Evolutionary conservation across 2,113 vertebrate genomes (phyloP).

Genomic region (Esox niger): DNA sequence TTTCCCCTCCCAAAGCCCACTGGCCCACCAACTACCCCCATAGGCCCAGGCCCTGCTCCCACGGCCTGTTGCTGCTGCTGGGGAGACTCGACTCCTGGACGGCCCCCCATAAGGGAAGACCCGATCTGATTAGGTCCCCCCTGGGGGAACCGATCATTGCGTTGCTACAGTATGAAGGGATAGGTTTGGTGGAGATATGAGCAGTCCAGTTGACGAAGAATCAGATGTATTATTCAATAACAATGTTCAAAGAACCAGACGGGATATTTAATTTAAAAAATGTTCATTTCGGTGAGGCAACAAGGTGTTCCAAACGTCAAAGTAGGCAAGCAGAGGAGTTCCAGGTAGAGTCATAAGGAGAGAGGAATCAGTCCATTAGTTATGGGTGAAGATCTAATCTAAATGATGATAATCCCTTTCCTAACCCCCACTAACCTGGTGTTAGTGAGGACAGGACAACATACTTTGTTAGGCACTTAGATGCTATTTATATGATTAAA

Average conservation of each 20-base stretch:
- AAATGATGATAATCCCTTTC: not conserved
- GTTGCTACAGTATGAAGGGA: slow-evolving; percentile 67
- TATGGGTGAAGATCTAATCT: slow-evolving; percentile 36
- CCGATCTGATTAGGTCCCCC: slow-evolving; percentile 83
- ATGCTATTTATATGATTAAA: no score
- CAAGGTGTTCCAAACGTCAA: slow-evolving; percentile 70
- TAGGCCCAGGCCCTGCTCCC: slow-evolving; percentile 45
- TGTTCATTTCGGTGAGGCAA: slow-evolving; percentile 17
- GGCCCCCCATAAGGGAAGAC: slow-evolving; percentile 79
- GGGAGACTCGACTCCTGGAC: slow-evolving; percentile 86
- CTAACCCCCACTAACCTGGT: not conserved
- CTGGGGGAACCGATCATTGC: slow-evolving; percentile 88
- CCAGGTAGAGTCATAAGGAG: slow-evolving; percentile 68
- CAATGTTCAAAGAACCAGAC: not conserved
- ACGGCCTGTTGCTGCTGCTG: slow-evolving; percentile 59
- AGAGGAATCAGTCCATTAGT: slow-evolving; percentile 89
- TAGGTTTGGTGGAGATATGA: slow-evolving; percentile 36
- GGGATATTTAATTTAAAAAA: slow-evolving; percentile 1
- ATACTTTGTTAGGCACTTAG: not conserved
- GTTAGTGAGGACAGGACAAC: not conserved
- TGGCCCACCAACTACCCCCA: slow-evolving; percentile 75
- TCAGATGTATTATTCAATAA: slow-evolving; percentile 57
- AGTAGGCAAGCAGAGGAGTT: slow-evolving; percentile 42
- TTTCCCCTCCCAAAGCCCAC: slow-evolving; percentile 88
- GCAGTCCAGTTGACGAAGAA: slow-evolving; percentile 62